These are phyloP conservation scores for Biston betularia DNA, from an alignment of 2,888 invertebrate species.

Conservation along the genomic window DNA sequence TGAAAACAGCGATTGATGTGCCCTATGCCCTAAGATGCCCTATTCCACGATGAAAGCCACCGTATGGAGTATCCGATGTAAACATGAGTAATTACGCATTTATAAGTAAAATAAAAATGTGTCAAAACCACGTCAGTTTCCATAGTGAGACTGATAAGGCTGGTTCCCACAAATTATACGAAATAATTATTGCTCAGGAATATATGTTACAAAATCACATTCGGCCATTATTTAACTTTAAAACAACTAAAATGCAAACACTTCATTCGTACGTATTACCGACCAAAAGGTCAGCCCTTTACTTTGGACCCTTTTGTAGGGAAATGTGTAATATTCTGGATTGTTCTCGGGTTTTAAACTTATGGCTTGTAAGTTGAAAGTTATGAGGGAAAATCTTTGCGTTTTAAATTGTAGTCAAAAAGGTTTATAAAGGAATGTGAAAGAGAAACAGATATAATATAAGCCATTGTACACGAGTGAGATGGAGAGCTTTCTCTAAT, in stretches of 20 bases:
- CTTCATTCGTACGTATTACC: constrained; percentile 12
- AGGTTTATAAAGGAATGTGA: background rate
- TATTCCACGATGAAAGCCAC: too few species aligned
- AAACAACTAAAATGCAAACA: constrained; percentile 20
- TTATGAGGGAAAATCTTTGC: constrained; percentile 14
- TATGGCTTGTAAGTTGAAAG: constrained; percentile 1
- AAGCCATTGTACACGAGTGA: background rate
- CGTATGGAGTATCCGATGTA: too few species aligned
- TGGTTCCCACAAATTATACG: too few species aligned
- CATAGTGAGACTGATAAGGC: too few species aligned
- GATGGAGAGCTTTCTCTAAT: too few species aligned
- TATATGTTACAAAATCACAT: constrained; percentile 1
- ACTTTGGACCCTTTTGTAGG: constrained; percentile 10
- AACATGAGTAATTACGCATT: too few species aligned
- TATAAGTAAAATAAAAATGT: too few species aligned
- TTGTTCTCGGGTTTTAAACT: constrained; percentile 18
- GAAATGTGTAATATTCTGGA: constrained; percentile 14
- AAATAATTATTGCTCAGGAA: background rate
- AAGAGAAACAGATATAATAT: too few species aligned
- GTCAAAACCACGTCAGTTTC: too few species aligned
- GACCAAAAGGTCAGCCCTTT: constrained; percentile 5
- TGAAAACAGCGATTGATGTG: too few species aligned
- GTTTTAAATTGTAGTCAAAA: constrained; percentile 7
- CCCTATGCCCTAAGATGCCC: too few species aligned
- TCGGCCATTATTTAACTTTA: constrained; percentile 10